Conservation (phyloP, 2,888 invertebrate species). For the Bombyx huttoni region DNA sequence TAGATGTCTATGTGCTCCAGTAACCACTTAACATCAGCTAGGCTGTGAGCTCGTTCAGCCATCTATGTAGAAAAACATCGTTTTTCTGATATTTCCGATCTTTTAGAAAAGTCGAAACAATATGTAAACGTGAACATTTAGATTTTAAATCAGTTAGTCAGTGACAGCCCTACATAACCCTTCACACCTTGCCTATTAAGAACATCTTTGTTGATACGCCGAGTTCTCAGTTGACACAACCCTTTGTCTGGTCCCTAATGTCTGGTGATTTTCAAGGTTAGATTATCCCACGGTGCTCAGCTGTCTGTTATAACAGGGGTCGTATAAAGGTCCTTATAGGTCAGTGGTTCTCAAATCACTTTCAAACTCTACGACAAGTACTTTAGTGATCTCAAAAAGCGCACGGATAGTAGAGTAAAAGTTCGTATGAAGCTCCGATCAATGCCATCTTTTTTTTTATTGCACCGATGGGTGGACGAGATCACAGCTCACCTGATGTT, state of each 20-base stretch:
- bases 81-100: not conserved
- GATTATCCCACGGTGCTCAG: not conserved
- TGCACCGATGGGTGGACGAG: too few relatives aligned
- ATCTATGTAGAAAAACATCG: too few relatives aligned
- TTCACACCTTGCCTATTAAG: not conserved
- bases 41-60: too few relatives aligned
- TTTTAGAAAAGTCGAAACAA: constrained; percentile 1
- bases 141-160: not conserved
- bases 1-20: too few relatives aligned
- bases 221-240: not conserved
- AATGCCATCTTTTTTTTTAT: too few relatives aligned
- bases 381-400: too few relatives aligned
- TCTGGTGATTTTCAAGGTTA: not conserved
- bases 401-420: too few relatives aligned
- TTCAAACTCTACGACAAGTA: too few relatives aligned
- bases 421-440: too few relatives aligned
- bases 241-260: not conserved
- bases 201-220: not conserved
- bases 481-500: too few relatives aligned
- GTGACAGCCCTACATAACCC: not conserved
- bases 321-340: not conserved
- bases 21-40: too few relatives aligned
- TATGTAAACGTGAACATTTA: not conserved
- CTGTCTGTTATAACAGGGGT: not conserved
- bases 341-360: not conserved